These are phyloP conservation scores for Helarctos malayanus DNA, from an alignment of 2,797 vertebrate species.

Conservation along the genomic window DNA sequence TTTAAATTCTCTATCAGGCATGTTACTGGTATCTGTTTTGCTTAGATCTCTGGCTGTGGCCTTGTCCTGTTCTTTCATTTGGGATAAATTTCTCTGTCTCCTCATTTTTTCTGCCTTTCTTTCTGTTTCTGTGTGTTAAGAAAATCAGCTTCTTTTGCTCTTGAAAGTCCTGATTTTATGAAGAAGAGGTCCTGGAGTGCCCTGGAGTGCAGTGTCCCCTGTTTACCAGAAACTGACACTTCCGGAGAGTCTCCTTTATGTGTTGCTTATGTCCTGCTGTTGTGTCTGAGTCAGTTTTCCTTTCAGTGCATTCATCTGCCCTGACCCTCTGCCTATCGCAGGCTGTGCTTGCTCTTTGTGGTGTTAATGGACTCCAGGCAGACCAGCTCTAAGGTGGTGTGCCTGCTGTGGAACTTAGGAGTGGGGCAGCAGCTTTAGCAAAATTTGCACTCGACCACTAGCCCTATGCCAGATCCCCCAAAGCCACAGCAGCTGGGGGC, in stretches of 20 bases:
- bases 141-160: background rate
- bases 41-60: background rate
- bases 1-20: background rate
- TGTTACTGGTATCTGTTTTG: background rate
- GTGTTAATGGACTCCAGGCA: background rate
- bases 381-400: background rate
- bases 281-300: background rate
- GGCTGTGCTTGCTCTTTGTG: background rate
- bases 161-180: background rate
- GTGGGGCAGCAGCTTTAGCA: background rate
- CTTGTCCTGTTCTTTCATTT: background rate
- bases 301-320: background rate
- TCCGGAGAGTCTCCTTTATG: background rate
- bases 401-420: background rate
- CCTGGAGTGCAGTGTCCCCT: background rate
- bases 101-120: background rate
- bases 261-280: background rate
- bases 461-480: background rate
- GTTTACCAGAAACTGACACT: background rate
- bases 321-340: background rate
- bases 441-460: background rate
- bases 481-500: background rate
- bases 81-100: background rate
- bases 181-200: background rate
- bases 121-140: background rate